Evolutionary conservation across 2,888 invertebrate genomes (phyloP), one percentile per base, ranked within the genome.

Genomic region (Drosophila tanythrix): DNA sequence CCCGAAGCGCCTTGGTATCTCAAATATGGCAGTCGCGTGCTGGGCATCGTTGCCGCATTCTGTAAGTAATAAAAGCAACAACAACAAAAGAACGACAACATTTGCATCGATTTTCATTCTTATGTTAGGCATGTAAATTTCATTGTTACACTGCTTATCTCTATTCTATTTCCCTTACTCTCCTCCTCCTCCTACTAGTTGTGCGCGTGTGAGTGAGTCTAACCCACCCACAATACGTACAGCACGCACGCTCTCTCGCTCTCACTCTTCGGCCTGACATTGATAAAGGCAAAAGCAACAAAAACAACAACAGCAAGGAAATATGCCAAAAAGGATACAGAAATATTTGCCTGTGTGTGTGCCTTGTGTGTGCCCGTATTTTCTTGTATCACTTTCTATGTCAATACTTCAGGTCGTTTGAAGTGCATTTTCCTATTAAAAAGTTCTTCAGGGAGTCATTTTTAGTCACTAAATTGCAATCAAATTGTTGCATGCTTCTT

Each of bases 1-100:
- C 96, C 96, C 94, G 97, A 97, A 93, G 97, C 97, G 83, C 96
- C 98, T 82, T 97, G 97, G 97, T 97, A 96, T 95, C 95, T 98
- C 95, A 97, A 97, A 94, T 97, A 97, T 94, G 96, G 95, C 92
- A 97, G 96, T 85, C 95, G 97, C 91, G 95, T 96, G 82, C 94
- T 97, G 88, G 98, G 98, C 79, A 97, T 97, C 82, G 95, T 96
- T 92, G 98, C 96, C 92, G 96, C 97, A 93, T 95, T 96, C 93
- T 94, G 98, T 98, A 94, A 95, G 96, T 95, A 80, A 29, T 27
- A 62, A 36, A 31, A 57, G 36, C 18, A 51, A 62, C 33, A 56
- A 55, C 51, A 63, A 69, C 48, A 67, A 35, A 6, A 36, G 27
- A 78, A 63, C 55, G 59, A 57, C n/a, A 66, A 50, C 52, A 67